phyloP scores from a whole-genome alignment of 2,888 invertebrate species.

The Hypolimnas misippus region DNA sequence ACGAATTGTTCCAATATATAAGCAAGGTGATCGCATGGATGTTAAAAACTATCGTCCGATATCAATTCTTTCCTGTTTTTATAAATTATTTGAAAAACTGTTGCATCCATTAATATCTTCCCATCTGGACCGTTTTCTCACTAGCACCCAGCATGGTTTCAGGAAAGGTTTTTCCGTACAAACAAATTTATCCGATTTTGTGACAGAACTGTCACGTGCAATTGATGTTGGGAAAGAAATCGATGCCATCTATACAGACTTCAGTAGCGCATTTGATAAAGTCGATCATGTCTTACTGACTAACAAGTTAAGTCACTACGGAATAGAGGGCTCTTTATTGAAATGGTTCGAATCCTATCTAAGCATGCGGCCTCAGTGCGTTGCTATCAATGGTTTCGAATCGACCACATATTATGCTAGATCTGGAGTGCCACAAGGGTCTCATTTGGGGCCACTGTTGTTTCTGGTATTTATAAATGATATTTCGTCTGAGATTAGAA shows the following conservation, averaged over 20 bases:
- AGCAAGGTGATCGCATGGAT: conserved; percentile 5
- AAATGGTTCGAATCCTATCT: background rate
- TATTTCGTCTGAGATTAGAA: too few relatives aligned
- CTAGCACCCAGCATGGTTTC: background rate
- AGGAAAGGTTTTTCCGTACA: too few relatives aligned
- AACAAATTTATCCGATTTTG: background rate
- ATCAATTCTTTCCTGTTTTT: background rate
- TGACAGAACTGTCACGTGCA: too few relatives aligned
- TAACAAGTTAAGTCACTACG: background rate
- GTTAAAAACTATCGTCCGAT: background rate
- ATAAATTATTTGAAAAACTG: too few relatives aligned
- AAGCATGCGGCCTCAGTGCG: background rate
- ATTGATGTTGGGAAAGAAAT: too few relatives aligned
- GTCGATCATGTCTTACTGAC: background rate
- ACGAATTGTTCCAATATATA: background rate
- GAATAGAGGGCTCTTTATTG: too few relatives aligned
- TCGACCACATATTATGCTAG: background rate
- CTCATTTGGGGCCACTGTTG: too few relatives aligned
- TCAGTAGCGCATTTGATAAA: conserved; percentile 5
- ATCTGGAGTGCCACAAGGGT: too few relatives aligned
- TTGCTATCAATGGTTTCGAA: conserved; percentile 1
- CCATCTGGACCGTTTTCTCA: too few relatives aligned
- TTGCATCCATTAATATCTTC: too few relatives aligned
- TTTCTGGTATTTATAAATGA: too few relatives aligned
- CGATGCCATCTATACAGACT: too few relatives aligned